Conservation (phyloP, 2,797 vertebrate species). For the Etheostoma perlongum region DNA sequence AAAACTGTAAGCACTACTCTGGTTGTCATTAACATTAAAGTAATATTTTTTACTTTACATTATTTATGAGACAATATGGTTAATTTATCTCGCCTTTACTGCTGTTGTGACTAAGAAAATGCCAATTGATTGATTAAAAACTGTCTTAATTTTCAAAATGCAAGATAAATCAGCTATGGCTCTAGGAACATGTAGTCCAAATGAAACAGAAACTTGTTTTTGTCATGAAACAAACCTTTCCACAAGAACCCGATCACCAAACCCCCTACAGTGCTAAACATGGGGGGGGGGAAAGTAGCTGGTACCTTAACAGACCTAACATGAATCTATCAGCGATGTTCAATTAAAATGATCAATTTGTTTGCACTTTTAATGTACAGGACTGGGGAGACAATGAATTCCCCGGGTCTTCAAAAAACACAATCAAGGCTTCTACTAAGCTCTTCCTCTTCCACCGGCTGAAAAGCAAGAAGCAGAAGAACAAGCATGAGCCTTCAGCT, state of each 20-base stretch:
- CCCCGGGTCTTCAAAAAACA: slow-evolving; percentile 88
- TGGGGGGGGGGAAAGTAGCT: background rate
- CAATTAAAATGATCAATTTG: background rate
- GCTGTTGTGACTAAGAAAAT: background rate
- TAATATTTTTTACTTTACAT: background rate
- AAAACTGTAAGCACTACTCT: background rate
- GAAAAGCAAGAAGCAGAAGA: slow-evolving; percentile 92
- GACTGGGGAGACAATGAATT: slow-evolving; percentile 89
- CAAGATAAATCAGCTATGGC: background rate
- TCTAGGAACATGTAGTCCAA: background rate
- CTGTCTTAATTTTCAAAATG: background rate
- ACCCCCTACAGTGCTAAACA: background rate
- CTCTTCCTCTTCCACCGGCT: slow-evolving; percentile 93
- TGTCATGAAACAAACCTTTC: background rate
- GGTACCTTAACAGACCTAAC: background rate
- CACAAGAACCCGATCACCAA: background rate
- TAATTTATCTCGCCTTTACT: background rate
- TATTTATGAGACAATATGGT: background rate
- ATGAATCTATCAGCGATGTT: background rate
- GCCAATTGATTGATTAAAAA: background rate
- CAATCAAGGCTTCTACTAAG: slow-evolving; percentile 92
- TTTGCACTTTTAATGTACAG: slow-evolving; percentile 73
- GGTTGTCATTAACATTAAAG: background rate
- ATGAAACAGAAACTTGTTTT: background rate
- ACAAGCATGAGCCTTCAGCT: slow-evolving; percentile 76